These are phyloP conservation scores for Lipotes vexillifer DNA, from an alignment of 2,113 vertebrate species.

Conservation along the genomic window DNA sequence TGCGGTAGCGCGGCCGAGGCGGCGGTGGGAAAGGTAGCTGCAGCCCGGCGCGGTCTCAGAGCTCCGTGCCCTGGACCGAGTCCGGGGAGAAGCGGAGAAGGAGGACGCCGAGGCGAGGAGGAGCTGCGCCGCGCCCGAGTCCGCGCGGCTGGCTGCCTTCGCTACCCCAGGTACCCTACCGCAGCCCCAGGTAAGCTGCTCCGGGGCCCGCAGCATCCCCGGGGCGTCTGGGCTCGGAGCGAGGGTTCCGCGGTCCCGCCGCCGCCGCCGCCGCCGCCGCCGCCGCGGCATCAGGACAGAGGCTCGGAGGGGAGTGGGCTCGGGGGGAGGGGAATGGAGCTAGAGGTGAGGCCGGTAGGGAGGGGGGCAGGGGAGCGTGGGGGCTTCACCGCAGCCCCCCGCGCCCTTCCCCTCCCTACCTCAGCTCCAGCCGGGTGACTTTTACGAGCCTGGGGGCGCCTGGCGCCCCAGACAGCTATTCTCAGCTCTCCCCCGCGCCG, in stretches of 20 bases:
- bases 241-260: not conserved
- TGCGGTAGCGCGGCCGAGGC: constrained; percentile 57
- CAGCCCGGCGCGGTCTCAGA: not conserved
- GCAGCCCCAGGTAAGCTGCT: constrained; percentile 62
- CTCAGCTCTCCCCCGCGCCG: not conserved
- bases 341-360: constrained; percentile 15
- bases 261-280: not conserved
- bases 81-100: constrained; percentile 19
- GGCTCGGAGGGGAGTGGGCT: constrained; percentile 1
- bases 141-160: not conserved
- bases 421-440: not conserved
- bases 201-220: constrained; percentile 28
- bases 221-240: not conserved
- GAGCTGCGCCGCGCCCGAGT: constrained; percentile 54
- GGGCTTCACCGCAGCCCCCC: not conserved
- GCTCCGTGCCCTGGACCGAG: constrained; percentile 29
- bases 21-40: not conserved
- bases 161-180: too few species aligned
- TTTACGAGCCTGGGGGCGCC: constrained; percentile 32
- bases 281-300: not conserved
- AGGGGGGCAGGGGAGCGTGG: not conserved
- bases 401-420: not conserved
- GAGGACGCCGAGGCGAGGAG: constrained; percentile 35
- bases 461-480: not conserved
- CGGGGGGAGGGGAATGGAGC: constrained; percentile 26